Evolutionary conservation across 1,140 invertebrate species (phyloP), one percentile per base, ranked within the genome.

Genomic region (Zelostemma sp.): DNA sequence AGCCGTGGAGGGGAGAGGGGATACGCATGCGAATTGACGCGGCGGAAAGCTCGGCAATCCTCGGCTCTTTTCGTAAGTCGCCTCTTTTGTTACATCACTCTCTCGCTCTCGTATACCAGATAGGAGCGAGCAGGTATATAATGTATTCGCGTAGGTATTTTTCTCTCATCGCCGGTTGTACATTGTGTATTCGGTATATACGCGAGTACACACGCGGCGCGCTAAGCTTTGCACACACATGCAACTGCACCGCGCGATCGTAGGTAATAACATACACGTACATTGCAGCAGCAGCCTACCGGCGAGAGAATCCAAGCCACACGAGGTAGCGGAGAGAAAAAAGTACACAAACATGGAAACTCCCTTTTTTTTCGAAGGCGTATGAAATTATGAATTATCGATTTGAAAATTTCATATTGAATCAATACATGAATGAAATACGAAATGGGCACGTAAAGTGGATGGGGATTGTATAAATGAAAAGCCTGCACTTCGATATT

Each of bases 11-110:
- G 12, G 16, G 12, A 33, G 31, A 50, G 25, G 31, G 49, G 17
- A 41, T 57, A 66, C 65, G 72, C 78, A 76, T 76, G 64, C 74
- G 56, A 73, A 40, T 69, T 56, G 62, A 21, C 47, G 45, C 46
- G 35, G 38, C 45, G 49, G 28, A 18, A 17, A 31, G 53, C 48
- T 82, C 80, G 77, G 74, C n/a, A 14, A 33, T 12, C 17, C 46
- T 82, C 81, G 81, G 73, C 35, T 56, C 51, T 72, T 64, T 76
- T 75, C 80, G 81, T 51, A 12, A 63, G 78, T 61, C 60, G 69
- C 68, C 72, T 75, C 74, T 80, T 81, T 82, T 80, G 80, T 85
- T 83, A 83, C 81, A 83, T 85, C 81, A 85, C 73, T 74, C 73
- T 65, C 76, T 73, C 61, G 49, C 50, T 50, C 69, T 68, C 78